phyloP scores from a whole-genome alignment of 2,113 vertebrate genomes.

The Lathamus discolor region DNA sequence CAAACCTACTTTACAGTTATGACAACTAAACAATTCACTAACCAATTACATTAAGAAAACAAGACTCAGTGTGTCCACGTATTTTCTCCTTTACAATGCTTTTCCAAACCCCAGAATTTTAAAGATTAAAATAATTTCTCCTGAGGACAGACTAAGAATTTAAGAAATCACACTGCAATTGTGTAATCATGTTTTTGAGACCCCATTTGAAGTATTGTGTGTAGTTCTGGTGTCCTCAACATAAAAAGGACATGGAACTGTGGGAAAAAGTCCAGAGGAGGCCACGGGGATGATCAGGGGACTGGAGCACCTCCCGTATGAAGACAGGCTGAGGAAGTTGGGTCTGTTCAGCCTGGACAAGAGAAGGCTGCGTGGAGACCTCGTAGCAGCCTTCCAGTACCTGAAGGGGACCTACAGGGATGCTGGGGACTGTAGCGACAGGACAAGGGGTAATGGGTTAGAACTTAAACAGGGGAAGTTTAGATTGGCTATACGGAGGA shows the following conservation, averaged over 20 bases:
- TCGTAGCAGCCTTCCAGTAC: too few species aligned
- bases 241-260: background rate
- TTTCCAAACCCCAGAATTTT: background rate
- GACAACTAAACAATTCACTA: background rate
- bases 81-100: background rate
- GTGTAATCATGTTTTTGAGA: background rate
- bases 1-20: background rate
- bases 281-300: too few species aligned
- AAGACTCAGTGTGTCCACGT: background rate
- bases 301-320: too few species aligned
- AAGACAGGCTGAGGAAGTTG: too few species aligned
- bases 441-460: too few species aligned
- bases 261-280: background rate
- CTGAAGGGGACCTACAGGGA: too few species aligned
- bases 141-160: background rate
- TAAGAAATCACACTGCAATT: background rate
- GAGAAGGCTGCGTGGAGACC: too few species aligned
- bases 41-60: background rate
- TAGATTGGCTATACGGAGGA: too few species aligned
- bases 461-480: too few species aligned
- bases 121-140: background rate
- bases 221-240: background rate
- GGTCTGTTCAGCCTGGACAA: too few species aligned
- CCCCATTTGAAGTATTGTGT: background rate
- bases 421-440: too few species aligned